Conservation (phyloP, 2,888 invertebrate genomes). For the Drosophila picticornis region DNA sequence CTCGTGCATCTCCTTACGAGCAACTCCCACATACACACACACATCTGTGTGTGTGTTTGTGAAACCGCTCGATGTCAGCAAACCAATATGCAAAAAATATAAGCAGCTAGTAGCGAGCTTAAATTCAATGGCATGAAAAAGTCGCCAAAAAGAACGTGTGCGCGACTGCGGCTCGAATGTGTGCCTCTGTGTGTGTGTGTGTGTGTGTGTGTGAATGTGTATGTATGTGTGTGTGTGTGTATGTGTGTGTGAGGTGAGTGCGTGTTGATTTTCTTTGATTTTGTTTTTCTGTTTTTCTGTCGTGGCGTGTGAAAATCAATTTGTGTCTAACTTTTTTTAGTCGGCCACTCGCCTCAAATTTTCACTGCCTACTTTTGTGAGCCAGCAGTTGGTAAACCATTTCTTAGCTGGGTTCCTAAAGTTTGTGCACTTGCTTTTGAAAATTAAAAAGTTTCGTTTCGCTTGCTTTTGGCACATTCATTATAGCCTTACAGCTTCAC, state of each 20-base stretch:
- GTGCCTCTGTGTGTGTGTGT: conserved; percentile 11
- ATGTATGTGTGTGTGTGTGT: conserved; percentile 20
- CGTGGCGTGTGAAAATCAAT: conserved; percentile 71
- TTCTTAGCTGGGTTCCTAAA: conserved; percentile 32
- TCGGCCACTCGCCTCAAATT: conserved; percentile 34
- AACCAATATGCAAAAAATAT: conserved; percentile 75
- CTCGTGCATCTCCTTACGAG: conserved; percentile 43
- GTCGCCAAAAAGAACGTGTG: conserved; percentile 55
- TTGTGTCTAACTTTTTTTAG: conserved; percentile 51
- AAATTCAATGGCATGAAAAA: conserved; percentile 71
- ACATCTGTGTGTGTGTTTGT: conserved; percentile 6
- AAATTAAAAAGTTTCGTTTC: conserved; percentile 65
- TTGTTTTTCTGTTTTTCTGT: conserved; percentile 30
- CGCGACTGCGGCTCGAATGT: conserved; percentile 10
- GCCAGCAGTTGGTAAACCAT: conserved; percentile 54
- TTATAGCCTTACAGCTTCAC: conserved; percentile 53
- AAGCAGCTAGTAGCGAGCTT: conserved; percentile 55
- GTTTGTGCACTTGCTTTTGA: conserved; percentile 54
- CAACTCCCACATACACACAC: conserved; percentile 71
- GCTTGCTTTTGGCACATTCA: conserved; percentile 43
- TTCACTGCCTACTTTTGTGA: conserved; percentile 67
- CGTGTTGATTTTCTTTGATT: conserved; percentile 61
- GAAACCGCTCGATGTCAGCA: conserved; percentile 28
- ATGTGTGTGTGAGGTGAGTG: conserved; percentile 21
- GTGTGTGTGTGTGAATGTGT: conserved; percentile 22